These are phyloP conservation scores for Rhinichthys klamathensis DNA, from an alignment of 2,113 vertebrate species.

Conservation along the genomic window DNA sequence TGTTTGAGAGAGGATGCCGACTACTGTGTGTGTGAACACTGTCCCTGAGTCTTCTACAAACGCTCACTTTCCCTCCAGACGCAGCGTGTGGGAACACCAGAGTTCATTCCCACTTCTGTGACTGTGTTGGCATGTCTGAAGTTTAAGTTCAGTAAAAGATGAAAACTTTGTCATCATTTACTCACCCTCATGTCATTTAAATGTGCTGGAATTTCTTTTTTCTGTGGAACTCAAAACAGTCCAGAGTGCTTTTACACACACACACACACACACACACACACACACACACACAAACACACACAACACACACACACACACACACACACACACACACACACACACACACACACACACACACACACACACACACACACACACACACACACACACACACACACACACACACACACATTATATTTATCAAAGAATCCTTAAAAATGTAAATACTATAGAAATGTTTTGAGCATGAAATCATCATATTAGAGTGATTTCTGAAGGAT, in stretches of 20 bases:
- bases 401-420: too few species aligned
- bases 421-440: too few species aligned
- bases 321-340: too few species aligned
- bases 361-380: too few species aligned
- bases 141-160: neutral
- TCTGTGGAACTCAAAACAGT: neutral
- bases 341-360: too few species aligned
- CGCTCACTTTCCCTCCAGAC: neutral
- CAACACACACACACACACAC: too few species aligned
- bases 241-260: too few species aligned
- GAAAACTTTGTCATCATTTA: neutral
- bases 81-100: neutral
- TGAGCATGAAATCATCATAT: neutral
- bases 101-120: neutral
- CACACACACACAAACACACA: too few species aligned
- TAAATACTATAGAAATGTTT: neutral
- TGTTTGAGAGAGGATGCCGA: neutral
- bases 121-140: neutral
- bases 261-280: too few species aligned
- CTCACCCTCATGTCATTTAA: neutral
- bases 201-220: neutral
- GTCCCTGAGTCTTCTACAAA: constrained; percentile 5
- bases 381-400: too few species aligned
- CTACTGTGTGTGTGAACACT: neutral
- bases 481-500: neutral